phyloP scores from a whole-genome alignment of 2,113 vertebrate species.

The Sarotherodon lohbergeri region DNA sequence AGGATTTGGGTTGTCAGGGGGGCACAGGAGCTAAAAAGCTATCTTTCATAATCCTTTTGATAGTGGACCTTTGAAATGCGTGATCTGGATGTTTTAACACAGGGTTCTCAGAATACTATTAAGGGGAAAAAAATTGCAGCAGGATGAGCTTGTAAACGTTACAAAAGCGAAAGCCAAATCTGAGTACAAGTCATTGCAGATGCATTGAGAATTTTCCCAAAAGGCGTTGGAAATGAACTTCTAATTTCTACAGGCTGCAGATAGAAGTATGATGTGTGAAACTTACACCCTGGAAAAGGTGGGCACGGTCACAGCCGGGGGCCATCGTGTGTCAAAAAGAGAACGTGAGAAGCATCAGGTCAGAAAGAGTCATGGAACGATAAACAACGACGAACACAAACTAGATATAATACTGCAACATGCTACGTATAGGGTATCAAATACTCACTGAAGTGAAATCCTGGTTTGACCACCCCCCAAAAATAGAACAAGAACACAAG shows the following conservation, averaged over 20 bases:
- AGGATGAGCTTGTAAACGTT: slow-evolving; percentile 30
- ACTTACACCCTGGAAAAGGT: slow-evolving; percentile 67
- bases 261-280: not conserved
- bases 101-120: slow-evolving; percentile 43
- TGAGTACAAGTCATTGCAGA: not conserved
- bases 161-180: not conserved
- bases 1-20: slow-evolving; percentile 73
- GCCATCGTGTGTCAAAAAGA: not conserved
- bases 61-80: slow-evolving; percentile 78
- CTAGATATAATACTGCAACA: not conserved
- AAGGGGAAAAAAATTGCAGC: slow-evolving; percentile 2
- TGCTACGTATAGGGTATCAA: not conserved
- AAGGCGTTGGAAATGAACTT: not conserved
- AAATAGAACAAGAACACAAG: not conserved
- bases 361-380: not conserved
- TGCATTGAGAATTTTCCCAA: not conserved
- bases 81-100: slow-evolving; percentile 66
- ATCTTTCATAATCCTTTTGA: slow-evolving; percentile 81
- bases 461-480: slow-evolving; percentile 28
- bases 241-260: not conserved
- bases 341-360: not conserved
- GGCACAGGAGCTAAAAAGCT: slow-evolving; percentile 75
- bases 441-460: slow-evolving; percentile 79
- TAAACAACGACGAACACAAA: rapidly evolving
- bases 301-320: not conserved